Base-by-base conservation (phyloP, 37 sponge, comb jelly and placozoan species). In the Spongia lamella region DNA sequence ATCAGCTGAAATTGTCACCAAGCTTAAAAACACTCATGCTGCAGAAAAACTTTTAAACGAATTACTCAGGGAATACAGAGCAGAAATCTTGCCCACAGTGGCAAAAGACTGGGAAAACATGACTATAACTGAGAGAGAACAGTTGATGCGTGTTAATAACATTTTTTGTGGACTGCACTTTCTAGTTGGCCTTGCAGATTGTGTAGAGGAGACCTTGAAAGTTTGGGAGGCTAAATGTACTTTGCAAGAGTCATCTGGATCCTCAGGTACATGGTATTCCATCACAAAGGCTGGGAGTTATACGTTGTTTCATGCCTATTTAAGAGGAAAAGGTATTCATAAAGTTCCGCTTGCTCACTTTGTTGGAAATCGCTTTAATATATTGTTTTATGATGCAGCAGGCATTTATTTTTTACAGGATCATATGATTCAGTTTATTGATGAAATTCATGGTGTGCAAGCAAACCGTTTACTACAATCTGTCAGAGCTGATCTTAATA, bases 101-200 rank as follows among this genome's bases (percentile, higher is more conserved):
- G 43, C 51, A 7, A 55, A 13, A 33, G 49, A 34, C 6, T 82
- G 75, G 83, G 27, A 53, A 13, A 3, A 63, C 19, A 29, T 82
- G 75, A 20, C 52, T 36, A 51, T 38, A 43, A 37, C 24, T 17
- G 70, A 68, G 62, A 50, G 47, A 57, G 63, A 63, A 30, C 40
- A 55, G 25, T 29, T 75, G 13, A 39, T 25, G 9, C 36, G 9
- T n/a, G 73, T 83, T 69, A 83, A 83, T 56, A 55, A 55, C 37
- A 75, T 83, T 54, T 83, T 73, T 50, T 84, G 86, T 72, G n/a
- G n/a, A n/a, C n/a, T n/a, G n/a, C n/a, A n/a, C n/a, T n/a, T n/a
- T n/a, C n/a, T n/a, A n/a, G n/a, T 84, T 13, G 84, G 72, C 2
- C 24, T 84, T 49, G 84, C 84, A 33, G 83, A 83, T 30, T 13